A percentile compares a stretch with the other conserved stretches of the same genome.
Conservation (phyloP, 2,113 vertebrate species). For the Mesembrinibis cayennensis region DNA sequence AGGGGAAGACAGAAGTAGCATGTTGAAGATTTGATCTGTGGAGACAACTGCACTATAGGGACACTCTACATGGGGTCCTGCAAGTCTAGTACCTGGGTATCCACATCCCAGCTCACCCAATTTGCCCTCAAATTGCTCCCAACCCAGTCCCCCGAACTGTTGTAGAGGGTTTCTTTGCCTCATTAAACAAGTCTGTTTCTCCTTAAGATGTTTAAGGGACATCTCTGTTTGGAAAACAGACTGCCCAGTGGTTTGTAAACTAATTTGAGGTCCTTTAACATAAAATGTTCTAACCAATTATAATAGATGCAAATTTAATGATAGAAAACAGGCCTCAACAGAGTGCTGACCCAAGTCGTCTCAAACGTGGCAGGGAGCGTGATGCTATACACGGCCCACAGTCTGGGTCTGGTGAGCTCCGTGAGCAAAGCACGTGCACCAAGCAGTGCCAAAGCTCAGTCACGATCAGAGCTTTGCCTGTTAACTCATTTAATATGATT, state of each 20-base stretch:
- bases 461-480: neutral
- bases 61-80: neutral
- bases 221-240: neutral
- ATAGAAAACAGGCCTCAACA: neutral
- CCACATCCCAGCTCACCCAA: neutral
- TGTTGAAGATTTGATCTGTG: neutral
- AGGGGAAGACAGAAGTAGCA: neutral
- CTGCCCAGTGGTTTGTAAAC: neutral
- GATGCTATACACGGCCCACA: neutral
- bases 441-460: neutral
- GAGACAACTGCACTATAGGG: neutral
- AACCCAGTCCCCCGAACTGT: neutral
- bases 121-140: neutral
- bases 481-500: neutral
- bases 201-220: neutral
- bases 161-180: neutral
- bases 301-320: neutral
- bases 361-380: neutral
- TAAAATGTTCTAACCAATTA: neutral
- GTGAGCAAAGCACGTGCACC: rapidly evolving
- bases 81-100: neutral
- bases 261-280: neutral
- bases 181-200: neutral
- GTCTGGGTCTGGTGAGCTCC: neutral
- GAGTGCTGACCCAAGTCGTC: neutral